These are phyloP conservation scores for Zygogramma bicolorata DNA, from an alignment of 2,888 invertebrate genomes.

Conservation along the genomic window DNA sequence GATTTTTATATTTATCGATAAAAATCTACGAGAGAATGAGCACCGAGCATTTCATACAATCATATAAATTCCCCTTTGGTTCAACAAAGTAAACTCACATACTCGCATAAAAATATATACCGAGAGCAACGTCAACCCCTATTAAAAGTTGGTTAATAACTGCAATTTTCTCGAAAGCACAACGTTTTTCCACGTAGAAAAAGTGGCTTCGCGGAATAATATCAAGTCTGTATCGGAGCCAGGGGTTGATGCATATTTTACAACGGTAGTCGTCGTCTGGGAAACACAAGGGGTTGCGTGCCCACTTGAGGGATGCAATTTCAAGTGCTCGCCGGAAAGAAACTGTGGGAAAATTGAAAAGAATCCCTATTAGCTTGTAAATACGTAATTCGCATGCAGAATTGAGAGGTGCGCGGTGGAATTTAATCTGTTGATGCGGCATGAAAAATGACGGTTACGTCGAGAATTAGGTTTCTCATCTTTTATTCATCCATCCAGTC, in stretches of 20 bases:
- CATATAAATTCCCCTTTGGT: neutral
- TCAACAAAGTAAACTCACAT: neutral
- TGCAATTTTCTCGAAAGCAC: conserved; percentile 19
- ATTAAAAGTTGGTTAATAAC: conserved; percentile 28
- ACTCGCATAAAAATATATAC: conserved; percentile 2
- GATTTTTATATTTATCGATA: too few relatives aligned
- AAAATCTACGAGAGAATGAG: too few relatives aligned
- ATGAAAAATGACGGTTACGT: neutral
- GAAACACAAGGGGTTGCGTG: conserved; percentile 50
- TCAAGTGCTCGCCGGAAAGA: conserved; percentile 45
- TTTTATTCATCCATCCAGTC: neutral
- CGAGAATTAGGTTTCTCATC: neutral
- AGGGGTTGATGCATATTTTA: conserved; percentile 45
- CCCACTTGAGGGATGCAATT: conserved; percentile 53
- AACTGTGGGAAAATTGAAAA: conserved; percentile 58
- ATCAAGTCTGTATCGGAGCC: conserved; percentile 31
- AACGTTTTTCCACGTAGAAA: conserved; percentile 24
- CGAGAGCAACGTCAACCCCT: neutral
- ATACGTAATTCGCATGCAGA: conserved; percentile 46
- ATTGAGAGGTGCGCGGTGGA: conserved; percentile 11
- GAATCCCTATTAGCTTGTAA: conserved; percentile 52
- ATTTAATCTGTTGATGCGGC: conserved; percentile 36
- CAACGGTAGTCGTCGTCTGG: conserved; percentile 41
- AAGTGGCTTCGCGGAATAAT: conserved; percentile 17
- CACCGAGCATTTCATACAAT: neutral